Evolutionary conservation across 2,797 vertebrate genomes (phyloP).

Genomic region (Anguilla marmorata): DNA sequence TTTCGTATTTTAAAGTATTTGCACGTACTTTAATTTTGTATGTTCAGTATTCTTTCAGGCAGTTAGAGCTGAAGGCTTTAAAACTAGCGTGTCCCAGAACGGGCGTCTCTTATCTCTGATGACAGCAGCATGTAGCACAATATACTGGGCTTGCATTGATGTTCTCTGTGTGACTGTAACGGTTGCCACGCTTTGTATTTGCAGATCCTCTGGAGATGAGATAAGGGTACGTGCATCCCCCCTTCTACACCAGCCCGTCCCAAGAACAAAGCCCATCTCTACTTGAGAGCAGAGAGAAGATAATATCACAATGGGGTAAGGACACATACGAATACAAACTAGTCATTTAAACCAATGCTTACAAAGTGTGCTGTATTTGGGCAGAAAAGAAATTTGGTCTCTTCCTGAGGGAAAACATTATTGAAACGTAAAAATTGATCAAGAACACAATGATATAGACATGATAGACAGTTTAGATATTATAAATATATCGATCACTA

Average conservation of each 20-base stretch:
- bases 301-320: constrained; percentile 52
- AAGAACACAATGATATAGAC: too few relatives aligned
- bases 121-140: background rate
- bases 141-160: background rate
- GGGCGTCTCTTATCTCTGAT: background rate
- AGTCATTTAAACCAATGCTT: background rate
- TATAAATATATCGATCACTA: background rate
- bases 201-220: constrained; percentile 17
- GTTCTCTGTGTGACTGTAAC: background rate
- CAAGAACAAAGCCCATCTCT: constrained; percentile 13
- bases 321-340: background rate
- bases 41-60: background rate
- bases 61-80: background rate
- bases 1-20: background rate
- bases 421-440: background rate
- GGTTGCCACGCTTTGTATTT: constrained; percentile 10
- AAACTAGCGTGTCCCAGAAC: background rate
- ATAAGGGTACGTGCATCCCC: constrained; percentile 24
- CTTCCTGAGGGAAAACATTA: background rate
- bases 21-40: background rate
- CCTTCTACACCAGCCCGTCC: background rate
- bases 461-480: background rate
- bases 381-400: background rate
- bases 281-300: background rate
- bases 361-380: background rate